phyloP scores from a whole-genome alignment of 2,113 vertebrate genomes.

The pig (Sus scrofa) region T2T-Sscrofa CM000820.6:85258001-85258500 shows the following conservation, averaged over 20 bases:
- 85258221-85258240: background rate
- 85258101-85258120: background rate
- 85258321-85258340: no score
- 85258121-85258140: background rate
- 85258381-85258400: no score
- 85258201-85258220: background rate
- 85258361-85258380: no score
- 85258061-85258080: background rate
- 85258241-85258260: background rate
- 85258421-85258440: no score
- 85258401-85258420: no score
- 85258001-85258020: background rate
- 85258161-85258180: background rate
- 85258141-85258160: background rate
- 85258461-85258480: background rate
- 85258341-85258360: no score
- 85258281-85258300: background rate
- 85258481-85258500: background rate
- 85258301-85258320: background rate
- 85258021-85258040: background rate
- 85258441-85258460: background rate
- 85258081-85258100: background rate
- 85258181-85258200: background rate
- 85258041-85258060: background rate
- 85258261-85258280: background rate